Conservation (phyloP, 2,113 vertebrate genomes). For the Indicator maculatus region DNA sequence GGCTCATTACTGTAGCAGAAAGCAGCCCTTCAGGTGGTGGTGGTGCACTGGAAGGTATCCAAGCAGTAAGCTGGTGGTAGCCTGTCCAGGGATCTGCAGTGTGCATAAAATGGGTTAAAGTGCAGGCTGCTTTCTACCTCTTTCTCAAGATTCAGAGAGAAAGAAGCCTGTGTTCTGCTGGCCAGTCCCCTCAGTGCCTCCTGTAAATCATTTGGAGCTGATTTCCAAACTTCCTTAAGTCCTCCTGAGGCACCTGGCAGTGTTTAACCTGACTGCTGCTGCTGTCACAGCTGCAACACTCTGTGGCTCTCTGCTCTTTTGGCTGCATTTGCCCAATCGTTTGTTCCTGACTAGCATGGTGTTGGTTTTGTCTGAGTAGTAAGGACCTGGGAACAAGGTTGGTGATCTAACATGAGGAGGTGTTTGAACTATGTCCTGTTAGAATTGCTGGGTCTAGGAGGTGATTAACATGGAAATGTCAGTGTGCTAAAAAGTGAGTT, state of each 20-base stretch:
- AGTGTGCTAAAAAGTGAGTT: background rate
- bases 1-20: background rate
- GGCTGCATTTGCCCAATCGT: background rate
- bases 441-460: background rate
- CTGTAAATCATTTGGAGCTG: background rate
- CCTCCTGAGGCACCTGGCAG: background rate
- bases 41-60: background rate
- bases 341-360: background rate
- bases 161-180: background rate
- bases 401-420: background rate
- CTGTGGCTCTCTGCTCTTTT: background rate
- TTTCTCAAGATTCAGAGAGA: background rate
- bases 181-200: background rate
- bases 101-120: background rate
- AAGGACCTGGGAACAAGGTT: background rate
- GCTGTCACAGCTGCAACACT: background rate
- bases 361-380: background rate
- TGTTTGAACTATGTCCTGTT: background rate
- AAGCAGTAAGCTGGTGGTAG: background rate
- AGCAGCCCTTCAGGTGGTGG: fast-evolving
- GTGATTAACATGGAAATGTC: background rate
- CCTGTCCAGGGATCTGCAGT: background rate
- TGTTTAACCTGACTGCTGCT: background rate
- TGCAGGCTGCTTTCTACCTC: background rate
- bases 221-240: background rate